Evolutionary conservation across 37 sponge, comb jelly and placozoan species (phyloP), one percentile per base, ranked within the genome.

Genomic region (Mnemiopsis leidyi): DNA sequence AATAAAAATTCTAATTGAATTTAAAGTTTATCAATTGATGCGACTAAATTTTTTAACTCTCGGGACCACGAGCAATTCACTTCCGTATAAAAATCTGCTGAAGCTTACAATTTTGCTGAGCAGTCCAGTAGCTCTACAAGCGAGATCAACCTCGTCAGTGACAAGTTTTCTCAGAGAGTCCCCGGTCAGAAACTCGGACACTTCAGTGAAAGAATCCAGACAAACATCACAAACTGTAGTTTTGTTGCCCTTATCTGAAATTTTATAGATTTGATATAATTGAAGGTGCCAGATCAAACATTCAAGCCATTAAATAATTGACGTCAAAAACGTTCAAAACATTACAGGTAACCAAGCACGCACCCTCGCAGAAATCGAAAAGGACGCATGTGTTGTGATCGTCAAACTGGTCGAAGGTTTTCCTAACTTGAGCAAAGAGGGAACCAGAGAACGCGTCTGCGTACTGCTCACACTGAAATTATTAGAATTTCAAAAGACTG

Each of bases 211-310:
- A 23, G 30, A n/a, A 71, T n/a, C 75, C 25, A 28, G 5, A 25
- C 75, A 71, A 71, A 71, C 75, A 71, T 71, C 75, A 71, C 75
- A 71, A 5, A 71, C 75, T 23, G 75, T 71, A 7, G 75, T 71
- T 18, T n/a, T 71, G 75, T 71, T 71, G 75, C 75, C 75, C n/a
- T 2, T 71, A n/a, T 71, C 75, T 71, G n/a, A 25, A 28, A 71
- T 5, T 13, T 29, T 29, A n/a, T n/a, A n/a, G n/a, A n/a, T n/a
- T n/a, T n/a, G n/a, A n/a, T n/a, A n/a, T n/a, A n/a, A n/a, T n/a
- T n/a, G n/a, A n/a, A n/a, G n/a, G n/a, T n/a, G n/a, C n/a, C n/a
- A n/a, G n/a, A n/a, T n/a, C n/a, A n/a, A n/a, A n/a, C n/a, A n/a
- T n/a, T n/a, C n/a, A n/a, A n/a, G n/a, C n/a, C n/a, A n/a, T n/a